Percentiles rank a stretch among this genome's conserved stretches.
Conservation (phyloP, 2,113 vertebrate genomes). For the Apeltes quadracus region DNA sequence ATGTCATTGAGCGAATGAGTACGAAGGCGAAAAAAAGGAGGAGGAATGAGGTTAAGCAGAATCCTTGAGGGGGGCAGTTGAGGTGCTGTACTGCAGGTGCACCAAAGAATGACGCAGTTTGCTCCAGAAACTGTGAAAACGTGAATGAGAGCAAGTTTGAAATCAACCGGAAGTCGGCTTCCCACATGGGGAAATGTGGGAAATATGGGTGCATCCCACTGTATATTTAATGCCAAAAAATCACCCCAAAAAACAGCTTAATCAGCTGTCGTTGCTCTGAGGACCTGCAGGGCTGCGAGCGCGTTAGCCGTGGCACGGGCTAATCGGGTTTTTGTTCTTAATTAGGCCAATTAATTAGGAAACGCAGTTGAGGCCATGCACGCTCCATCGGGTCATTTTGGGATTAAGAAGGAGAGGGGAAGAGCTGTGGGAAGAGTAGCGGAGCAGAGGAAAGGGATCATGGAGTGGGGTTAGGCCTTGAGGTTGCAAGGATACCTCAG, state of each 20-base stretch:
- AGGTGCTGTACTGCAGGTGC: slow-evolving; percentile 3
- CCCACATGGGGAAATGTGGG: slow-evolving; percentile 13
- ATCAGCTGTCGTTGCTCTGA: slow-evolving; percentile 24
- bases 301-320: slow-evolving; percentile 38
- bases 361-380: slow-evolving; percentile 60
- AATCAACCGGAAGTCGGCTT: not conserved
- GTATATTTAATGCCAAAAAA: too few relatives aligned
- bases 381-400: slow-evolving; percentile 61
- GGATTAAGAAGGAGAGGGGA: slow-evolving; percentile 57
- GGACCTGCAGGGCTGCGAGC: slow-evolving; percentile 40
- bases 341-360: slow-evolving; percentile 79
- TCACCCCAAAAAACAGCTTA: too few relatives aligned
- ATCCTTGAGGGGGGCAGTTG: slow-evolving; percentile 16
- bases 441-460: slow-evolving; percentile 25
- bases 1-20: slow-evolving; percentile 20
- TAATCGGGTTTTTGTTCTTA: slow-evolving; percentile 72
- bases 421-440: slow-evolving; percentile 48
- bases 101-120: not conserved
- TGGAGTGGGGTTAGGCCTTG: slow-evolving; percentile 9
- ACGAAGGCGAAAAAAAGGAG: slow-evolving; percentile 6
- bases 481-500: slow-evolving; percentile 12
- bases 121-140: not conserved
- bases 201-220: too few relatives aligned
- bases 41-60: not conserved
- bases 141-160: slow-evolving; percentile 3